These are phyloP conservation scores for Escarpia spicata DNA, from an alignment of 2,888 invertebrate genomes.

Conservation along the genomic window DNA sequence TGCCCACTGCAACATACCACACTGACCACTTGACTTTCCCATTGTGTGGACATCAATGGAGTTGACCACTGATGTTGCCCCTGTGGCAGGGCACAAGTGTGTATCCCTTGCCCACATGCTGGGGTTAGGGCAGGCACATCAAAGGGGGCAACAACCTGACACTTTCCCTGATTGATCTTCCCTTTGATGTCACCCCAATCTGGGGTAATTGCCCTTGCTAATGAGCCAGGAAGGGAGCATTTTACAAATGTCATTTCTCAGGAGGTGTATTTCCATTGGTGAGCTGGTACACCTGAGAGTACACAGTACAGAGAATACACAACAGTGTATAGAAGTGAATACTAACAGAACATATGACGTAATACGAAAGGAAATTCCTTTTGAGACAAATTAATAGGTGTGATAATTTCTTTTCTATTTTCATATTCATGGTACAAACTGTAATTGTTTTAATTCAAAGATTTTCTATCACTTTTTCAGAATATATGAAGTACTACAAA, in stretches of 20 bases:
- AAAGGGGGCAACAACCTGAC: background rate
- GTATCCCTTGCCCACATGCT: background rate
- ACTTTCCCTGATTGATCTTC: constrained; percentile 3
- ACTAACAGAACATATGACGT: background rate
- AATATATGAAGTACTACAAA: no score
- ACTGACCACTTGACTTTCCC: constrained; percentile 6
- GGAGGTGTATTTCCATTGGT: background rate
- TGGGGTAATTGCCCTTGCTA: constrained; percentile 1
- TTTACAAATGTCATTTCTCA: background rate
- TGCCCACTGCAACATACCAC: background rate
- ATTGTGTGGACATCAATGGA: constrained; percentile 4
- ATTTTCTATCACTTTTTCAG: no score
- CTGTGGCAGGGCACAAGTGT: background rate
- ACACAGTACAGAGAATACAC: background rate
- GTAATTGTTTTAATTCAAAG: no score
- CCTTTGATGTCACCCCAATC: background rate
- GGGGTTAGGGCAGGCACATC: background rate
- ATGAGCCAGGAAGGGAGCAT: background rate
- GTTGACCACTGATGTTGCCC: background rate
- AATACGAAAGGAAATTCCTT: background rate
- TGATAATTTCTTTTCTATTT: no score
- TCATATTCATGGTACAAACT: no score
- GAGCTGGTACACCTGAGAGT: background rate
- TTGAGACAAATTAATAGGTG: no score
- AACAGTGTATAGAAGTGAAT: background rate